Conservation (phyloP, 1,140 invertebrate species). For the Drosophila paulistorum region DNA sequence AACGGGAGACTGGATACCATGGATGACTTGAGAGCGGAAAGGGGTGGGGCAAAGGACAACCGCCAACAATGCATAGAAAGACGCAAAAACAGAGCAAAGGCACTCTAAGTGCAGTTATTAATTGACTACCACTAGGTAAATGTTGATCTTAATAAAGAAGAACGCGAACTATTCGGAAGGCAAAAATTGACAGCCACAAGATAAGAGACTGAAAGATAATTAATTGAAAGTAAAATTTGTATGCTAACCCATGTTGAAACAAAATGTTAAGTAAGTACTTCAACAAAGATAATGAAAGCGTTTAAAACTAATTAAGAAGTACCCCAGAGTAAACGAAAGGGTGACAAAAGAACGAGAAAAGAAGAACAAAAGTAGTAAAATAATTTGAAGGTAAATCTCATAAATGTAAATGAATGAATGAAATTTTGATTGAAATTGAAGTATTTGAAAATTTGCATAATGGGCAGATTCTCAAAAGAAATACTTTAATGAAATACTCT, state of each 20-base stretch:
- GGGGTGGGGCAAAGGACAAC: not conserved
- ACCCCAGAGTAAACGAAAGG: not conserved
- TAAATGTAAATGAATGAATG: too few species aligned
- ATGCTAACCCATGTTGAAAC: not conserved
- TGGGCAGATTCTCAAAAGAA: too few species aligned
- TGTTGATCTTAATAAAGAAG: conserved; percentile 7
- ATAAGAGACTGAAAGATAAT: not conserved
- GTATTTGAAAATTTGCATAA: too few species aligned
- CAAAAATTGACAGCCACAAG: not conserved
- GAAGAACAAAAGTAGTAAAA: not conserved
- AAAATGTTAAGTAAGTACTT: not conserved
- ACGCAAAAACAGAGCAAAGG: not conserved
- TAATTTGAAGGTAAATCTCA: not conserved
- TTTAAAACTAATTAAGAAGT: not conserved
- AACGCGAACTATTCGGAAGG: not conserved
- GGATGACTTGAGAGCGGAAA: not conserved
- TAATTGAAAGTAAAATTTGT: conserved; percentile 5
- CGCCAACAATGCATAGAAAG: conserved; percentile 15
- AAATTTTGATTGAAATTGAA: too few species aligned
- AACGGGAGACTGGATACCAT: not conserved
- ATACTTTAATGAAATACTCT: too few species aligned
- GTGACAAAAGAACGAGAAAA: too few species aligned
- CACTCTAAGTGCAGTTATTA: conserved; percentile 10
- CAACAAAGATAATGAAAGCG: not conserved
- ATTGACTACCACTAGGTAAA: conserved; percentile 15